Percentiles rank a stretch among this genome's conserved stretches.
These are phyloP conservation scores for Rhinatrema bivittatum DNA, from an alignment of 2,797 vertebrate species.

Conservation along the genomic window DNA sequence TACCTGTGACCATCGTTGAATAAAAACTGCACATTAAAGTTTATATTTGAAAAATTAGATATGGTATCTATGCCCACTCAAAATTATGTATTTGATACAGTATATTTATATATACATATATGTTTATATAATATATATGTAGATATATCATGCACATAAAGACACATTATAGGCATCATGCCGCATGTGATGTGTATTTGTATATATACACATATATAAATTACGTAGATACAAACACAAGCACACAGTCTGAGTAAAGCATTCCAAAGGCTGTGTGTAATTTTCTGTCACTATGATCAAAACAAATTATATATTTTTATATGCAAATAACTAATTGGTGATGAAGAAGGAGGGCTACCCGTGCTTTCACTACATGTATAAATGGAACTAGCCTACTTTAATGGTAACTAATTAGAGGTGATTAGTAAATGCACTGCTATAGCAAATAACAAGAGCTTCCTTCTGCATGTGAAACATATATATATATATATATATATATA, in stretches of 20 bases:
- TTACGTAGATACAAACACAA: neutral
- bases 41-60: neutral
- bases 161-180: neutral
- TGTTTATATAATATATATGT: neutral
- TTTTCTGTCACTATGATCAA: neutral
- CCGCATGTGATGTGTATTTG: constrained; percentile 1
- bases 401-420: too few species aligned
- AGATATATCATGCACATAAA: neutral
- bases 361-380: too few species aligned
- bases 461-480: too few species aligned
- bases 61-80: neutral
- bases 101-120: neutral
- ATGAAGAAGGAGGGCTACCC: too few species aligned
- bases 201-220: neutral
- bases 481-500: too few species aligned
- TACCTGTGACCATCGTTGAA: too few species aligned
- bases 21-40: neutral
- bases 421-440: too few species aligned
- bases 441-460: too few species aligned
- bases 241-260: too few species aligned
- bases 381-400: too few species aligned
- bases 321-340: too few species aligned
- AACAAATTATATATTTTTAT: too few species aligned
- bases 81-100: constrained; percentile 1
- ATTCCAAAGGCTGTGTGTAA: neutral